Conservation (phyloP, 2,888 invertebrate species). For the Lasioglossum oenotherae region DNA sequence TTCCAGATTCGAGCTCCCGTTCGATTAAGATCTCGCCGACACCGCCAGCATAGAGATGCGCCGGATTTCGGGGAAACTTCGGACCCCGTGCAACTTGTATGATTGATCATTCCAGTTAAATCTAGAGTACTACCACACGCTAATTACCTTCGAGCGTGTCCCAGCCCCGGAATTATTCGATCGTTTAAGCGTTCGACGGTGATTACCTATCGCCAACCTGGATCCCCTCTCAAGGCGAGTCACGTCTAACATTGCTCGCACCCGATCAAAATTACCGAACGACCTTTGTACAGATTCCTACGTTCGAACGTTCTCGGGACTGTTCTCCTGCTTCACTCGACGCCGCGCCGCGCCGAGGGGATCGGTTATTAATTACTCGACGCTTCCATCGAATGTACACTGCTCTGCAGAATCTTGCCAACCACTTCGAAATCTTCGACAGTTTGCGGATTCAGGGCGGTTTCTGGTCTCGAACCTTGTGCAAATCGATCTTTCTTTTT, state of each 20-base stretch:
- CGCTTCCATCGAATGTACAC: background rate
- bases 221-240: background rate
- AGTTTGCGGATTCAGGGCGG: background rate
- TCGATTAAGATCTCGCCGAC: conserved; percentile 53
- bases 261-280: background rate
- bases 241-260: background rate
- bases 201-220: conserved; percentile 49
- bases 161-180: conserved; percentile 49
- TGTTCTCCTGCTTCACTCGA: background rate
- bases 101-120: conserved; percentile 64
- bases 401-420: too few species aligned
- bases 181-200: conserved; percentile 56
- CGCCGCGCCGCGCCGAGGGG: background rate
- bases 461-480: too few species aligned
- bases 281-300: background rate
- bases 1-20: conserved; percentile 12
- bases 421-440: background rate
- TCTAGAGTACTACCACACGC: conserved; percentile 43
- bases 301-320: background rate
- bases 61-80: conserved; percentile 29
- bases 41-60: conserved; percentile 22
- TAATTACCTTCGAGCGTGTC: conserved; percentile 58
- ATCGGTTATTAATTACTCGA: background rate
- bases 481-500: too few species aligned
- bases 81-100: conserved; percentile 38